Evolutionary conservation across 1,140 invertebrate genomes (phyloP), one percentile per base, ranked within the genome.

Genomic region (Hypothenemus hampei): DNA sequence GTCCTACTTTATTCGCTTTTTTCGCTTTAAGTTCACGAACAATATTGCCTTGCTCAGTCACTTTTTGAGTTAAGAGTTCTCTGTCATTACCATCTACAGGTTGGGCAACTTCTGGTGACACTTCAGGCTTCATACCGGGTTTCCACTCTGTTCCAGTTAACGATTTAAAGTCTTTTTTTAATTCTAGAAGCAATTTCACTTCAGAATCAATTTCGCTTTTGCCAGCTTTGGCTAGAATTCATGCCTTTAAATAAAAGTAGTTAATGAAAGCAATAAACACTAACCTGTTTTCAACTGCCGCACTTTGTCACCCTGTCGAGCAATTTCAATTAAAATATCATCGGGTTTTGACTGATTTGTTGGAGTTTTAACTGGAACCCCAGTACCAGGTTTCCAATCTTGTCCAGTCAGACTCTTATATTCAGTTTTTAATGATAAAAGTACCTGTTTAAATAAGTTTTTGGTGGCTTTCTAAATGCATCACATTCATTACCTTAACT

Each of bases 391-490:
- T 61, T 68, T 68, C 65, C 63, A 70, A 33, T 69, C 65, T 21
- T 47, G 29, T 21, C 62, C 63, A 26, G 60, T 65, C 18, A 79
- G 64, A 36, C 77, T 73, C 74, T 93, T 93, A 67, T 87, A 96
- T 46, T 89, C 78, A 1, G 73, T 75, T 73, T 96, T 96, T 3
- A 96, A 71, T 16, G 75, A 72, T 50, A 93, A 71, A 22, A 95
- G 73, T 44, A 74, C 72, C 69, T 87, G 80, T 29, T 5, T 29
- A n/a, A n/a, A n/a, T n/a, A n/a, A n/a, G n/a, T n/a, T n/a, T n/a
- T n/a, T n/a, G n/a, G n/a, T n/a, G n/a, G n/a, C n/a, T n/a, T n/a
- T n/a, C n/a, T n/a, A n/a, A n/a, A n/a, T n/a, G n/a, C n/a, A n/a
- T n/a, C n/a, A n/a, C n/a, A n/a, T n/a, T 59, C 26, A 83, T 87